phyloP scores from a whole-genome alignment of 2,888 invertebrate species.

The Hydroisotoma schaefferi region DNA sequence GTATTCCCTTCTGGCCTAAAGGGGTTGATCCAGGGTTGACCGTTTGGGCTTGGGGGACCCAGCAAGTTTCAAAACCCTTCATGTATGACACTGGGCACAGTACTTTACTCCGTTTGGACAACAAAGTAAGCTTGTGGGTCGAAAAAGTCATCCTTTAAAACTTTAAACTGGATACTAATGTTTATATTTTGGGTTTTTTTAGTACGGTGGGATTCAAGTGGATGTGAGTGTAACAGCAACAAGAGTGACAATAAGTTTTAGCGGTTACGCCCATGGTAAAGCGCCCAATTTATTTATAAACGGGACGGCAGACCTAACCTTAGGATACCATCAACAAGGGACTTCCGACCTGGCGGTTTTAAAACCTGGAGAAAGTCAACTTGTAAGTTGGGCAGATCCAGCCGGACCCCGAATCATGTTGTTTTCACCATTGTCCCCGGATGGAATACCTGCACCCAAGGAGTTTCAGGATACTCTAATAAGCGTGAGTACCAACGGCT shows the following conservation, averaged over 20 bases:
- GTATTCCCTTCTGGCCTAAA: constrained; percentile 79
- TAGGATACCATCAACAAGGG: neutral
- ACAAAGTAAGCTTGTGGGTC: constrained; percentile 60
- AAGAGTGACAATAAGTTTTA: constrained; percentile 79
- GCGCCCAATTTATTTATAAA: constrained; percentile 92
- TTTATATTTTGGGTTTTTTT: constrained; percentile 50
- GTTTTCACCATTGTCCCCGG: neutral
- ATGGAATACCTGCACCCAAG: neutral
- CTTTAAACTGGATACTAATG: neutral
- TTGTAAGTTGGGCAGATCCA: neutral
- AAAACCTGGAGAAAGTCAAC: neutral
- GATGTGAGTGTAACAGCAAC: constrained; percentile 89
- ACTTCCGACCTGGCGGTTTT: neutral
- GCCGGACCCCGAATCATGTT: neutral
- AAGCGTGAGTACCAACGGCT: neutral
- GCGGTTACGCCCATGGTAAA: constrained; percentile 77
- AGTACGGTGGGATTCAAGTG: constrained; percentile 79
- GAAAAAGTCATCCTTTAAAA: constrained; percentile 19
- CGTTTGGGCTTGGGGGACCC: constrained; percentile 59
- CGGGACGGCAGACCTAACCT: constrained; percentile 58
- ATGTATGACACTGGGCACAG: constrained; percentile 80
- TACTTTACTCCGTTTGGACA: constrained; percentile 72
- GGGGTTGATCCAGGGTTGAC: constrained; percentile 56
- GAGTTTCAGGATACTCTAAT: neutral
- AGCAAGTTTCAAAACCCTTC: constrained; percentile 73